These are phyloP conservation scores for Chionomys nivalis DNA, from an alignment of 2,113 vertebrate genomes.

Conservation along the genomic window DNA sequence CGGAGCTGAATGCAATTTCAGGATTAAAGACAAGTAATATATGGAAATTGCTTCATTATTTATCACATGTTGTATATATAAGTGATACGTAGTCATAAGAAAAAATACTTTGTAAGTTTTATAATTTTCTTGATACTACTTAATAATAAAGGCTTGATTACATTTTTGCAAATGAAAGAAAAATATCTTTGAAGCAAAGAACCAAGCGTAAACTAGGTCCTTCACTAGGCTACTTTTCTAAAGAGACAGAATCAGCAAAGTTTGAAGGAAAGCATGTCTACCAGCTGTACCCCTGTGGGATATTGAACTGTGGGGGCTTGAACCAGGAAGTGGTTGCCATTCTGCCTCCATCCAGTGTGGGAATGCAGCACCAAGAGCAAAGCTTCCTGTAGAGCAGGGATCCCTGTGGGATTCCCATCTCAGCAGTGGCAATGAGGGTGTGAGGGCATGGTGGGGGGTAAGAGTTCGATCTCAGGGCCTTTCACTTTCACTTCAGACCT, in stretches of 20 bases:
- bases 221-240: not conserved
- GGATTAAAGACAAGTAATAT: not conserved
- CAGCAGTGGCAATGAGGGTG: not conserved
- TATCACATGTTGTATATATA: not conserved
- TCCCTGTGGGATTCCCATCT: not conserved
- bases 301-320: not conserved
- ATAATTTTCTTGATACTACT: not conserved
- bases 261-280: not conserved
- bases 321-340: not conserved
- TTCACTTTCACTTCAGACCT: not conserved
- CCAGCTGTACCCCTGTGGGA: not conserved
- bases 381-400: not conserved
- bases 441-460: not conserved
- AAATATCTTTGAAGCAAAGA: not conserved
- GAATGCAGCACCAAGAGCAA: not conserved
- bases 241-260: not conserved
- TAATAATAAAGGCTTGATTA: not conserved
- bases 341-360: not conserved
- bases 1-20: not conserved
- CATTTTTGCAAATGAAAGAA: not conserved
- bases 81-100: not conserved
- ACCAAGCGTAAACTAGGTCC: not conserved
- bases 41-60: not conserved
- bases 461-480: accelerated
- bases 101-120: not conserved